A percentile compares a stretch with the other conserved stretches of the same genome.
These are phyloP conservation scores for Chaetodon trifascialis DNA, from an alignment of 2,113 vertebrate species.

Conservation along the genomic window DNA sequence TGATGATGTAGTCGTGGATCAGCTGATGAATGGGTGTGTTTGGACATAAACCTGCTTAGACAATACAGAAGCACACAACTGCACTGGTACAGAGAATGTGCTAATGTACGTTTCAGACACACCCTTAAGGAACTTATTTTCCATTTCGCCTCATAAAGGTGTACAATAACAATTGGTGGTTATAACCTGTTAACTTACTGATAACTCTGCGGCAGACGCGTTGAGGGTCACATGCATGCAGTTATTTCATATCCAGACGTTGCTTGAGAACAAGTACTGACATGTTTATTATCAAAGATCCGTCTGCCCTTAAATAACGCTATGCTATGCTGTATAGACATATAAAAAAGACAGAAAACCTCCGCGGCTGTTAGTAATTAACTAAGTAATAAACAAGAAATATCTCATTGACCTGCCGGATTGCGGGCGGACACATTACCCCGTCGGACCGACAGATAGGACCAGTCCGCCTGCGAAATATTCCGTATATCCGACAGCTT, in stretches of 20 bases:
- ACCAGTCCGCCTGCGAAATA: constrained; percentile 53
- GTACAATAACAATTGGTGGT: not conserved
- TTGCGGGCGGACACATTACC: constrained; percentile 22
- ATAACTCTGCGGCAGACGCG: no score
- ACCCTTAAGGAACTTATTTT: not conserved
- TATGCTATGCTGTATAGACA: no score
- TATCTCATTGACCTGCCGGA: constrained; percentile 36
- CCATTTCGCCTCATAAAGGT: not conserved
- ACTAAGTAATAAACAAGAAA: not conserved
- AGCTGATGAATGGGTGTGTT: not conserved
- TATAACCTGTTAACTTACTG: not conserved
- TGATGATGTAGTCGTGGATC: not conserved
- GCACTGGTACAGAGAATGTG: not conserved
- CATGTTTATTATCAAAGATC: not conserved
- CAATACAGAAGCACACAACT: not conserved
- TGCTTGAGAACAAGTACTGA: not conserved
- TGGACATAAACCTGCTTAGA: not conserved
- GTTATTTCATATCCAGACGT: not conserved
- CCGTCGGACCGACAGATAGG: not conserved
- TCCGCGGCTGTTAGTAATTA: fast-evolving
- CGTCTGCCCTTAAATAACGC: not conserved
- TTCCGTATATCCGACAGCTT: not conserved
- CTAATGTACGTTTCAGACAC: not conserved
- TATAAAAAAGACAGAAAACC: not conserved
- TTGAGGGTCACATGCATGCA: constrained; percentile 11